These are phyloP conservation scores for Actinernus sp. DNA, from an alignment of 92 coral and sea anemone genomes.

Conservation along the genomic window DNA sequence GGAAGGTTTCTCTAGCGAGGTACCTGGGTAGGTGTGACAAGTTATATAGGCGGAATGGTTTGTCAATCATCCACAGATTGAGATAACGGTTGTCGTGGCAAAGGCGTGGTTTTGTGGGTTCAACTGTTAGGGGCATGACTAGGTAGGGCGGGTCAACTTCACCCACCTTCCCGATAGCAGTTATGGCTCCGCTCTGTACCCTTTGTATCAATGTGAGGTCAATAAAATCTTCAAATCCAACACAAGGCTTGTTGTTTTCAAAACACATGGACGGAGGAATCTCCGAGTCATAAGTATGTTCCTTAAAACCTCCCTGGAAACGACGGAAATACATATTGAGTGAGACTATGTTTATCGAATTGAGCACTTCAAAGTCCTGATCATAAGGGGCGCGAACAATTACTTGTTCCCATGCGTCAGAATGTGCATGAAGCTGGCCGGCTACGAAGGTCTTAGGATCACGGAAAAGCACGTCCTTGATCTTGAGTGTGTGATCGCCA, in stretches of 20 bases:
- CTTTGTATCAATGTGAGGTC: no score
- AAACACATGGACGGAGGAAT: constrained; percentile 18
- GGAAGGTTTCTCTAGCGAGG: constrained; percentile 3
- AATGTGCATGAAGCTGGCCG: constrained; percentile 33
- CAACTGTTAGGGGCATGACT: constrained; percentile 15
- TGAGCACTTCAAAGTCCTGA: constrained; percentile 3
- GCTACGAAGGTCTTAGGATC: constrained; percentile 24
- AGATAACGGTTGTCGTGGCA: no score
- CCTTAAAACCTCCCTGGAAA: constrained; percentile 30
- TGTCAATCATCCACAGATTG: no score
- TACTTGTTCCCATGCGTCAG: constrained; percentile 8
- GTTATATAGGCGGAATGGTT: constrained; percentile 12
- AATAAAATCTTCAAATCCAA: no score
- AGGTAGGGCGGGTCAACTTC: constrained; percentile 14
- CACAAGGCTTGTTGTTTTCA: constrained; percentile 15
- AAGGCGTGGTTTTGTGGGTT: no score
- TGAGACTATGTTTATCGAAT: constrained; percentile 38
- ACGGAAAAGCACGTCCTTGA: background rate
- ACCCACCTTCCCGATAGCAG: no score
- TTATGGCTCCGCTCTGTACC: no score
- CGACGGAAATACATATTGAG: constrained; percentile 23
- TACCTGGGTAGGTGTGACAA: constrained; percentile 18
- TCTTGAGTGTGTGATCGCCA: no score
- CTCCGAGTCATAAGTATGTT: constrained; percentile 13
- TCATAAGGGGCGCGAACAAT: background rate